Base-by-base conservation (phyloP, 2,888 invertebrate species). In the Acronicta alni region DNA sequence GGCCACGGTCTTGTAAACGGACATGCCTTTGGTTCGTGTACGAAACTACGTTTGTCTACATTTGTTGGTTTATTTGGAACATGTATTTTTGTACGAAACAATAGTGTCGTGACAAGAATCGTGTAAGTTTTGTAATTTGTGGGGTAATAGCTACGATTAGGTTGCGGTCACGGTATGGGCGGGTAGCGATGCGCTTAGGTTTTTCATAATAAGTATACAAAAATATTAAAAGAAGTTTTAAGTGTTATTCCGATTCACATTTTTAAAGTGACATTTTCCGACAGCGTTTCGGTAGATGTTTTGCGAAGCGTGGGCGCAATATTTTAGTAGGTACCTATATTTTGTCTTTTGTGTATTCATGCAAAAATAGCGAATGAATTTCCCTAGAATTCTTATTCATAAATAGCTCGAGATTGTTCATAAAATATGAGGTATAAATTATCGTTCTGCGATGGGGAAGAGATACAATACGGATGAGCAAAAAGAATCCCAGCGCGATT, bases 21-120 rank as follows among this genome's bases (percentile, higher is more conserved):
- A 80, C 81, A 79, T 79, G 80, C 73, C 68, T 75, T 69, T 76
- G 75, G 58, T 70, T 68, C 69, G 70, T 68, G 67, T 69, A 74
- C 71, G 51, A 69, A 57, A 61, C 70, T 70, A 65, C 72, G 68
- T 75, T 72, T 77, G 72, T 67, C 70, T 78, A 77, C 71, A 64
- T 70, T 72, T 52, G 71, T 73, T 75, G 44, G 67, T 73, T 63
- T 70, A 53, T 71, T 73, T 70, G 67, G 58, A 72, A 72, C 61
- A 63, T 72, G 63, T 67, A 69, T 69, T 62, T 75, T 75, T 74
- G 49, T 73, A 62, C 60, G 53, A 46, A 72, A 74, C 62, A 72
- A 66, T 72, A 57, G 54, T 54, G 30, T 65, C 62, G 61, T 76
- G 77, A 76, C 72, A 69, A 62, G 59, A 57, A 61, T 56, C 56